phyloP scores from a whole-genome alignment of 2,888 invertebrate species.

The Ophraella communa region DNA sequence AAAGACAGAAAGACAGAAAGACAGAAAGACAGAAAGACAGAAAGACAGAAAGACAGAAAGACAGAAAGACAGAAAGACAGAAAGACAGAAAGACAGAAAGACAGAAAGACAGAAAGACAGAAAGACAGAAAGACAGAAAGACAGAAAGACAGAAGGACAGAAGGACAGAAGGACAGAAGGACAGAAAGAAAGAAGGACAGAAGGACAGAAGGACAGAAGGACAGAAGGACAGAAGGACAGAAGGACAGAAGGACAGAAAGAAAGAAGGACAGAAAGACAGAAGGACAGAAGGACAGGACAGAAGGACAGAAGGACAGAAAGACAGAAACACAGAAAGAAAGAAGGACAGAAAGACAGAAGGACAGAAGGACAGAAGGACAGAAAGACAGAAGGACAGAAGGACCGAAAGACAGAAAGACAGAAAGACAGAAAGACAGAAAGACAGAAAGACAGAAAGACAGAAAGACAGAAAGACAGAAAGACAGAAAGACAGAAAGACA shows the following conservation, averaged over 20 bases:
- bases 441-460: background rate
- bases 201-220: background rate
- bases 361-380: constrained; percentile 19
- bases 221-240: background rate
- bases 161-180: constrained; percentile 23
- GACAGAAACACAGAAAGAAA: background rate
- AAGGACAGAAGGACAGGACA: too few species aligned
- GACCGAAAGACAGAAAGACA: constrained; percentile 23
- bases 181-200: constrained; percentile 16
- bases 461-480: background rate
- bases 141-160: constrained; percentile 24
- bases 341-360: background rate
- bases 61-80: too few species aligned
- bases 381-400: constrained; percentile 27
- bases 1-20: too few species aligned
- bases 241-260: too few species aligned
- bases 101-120: background rate
- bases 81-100: constrained; percentile 16
- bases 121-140: constrained; percentile 20
- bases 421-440: background rate
- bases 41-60: too few species aligned
- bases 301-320: background rate
- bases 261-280: too few species aligned
- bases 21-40: too few species aligned
- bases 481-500: constrained; percentile 7